Percentiles rank a stretch among this genome's conserved stretches.
These are phyloP conservation scores for Aleiodes alternator DNA, from an alignment of 2,888 invertebrate genomes.

Conservation along the genomic window DNA sequence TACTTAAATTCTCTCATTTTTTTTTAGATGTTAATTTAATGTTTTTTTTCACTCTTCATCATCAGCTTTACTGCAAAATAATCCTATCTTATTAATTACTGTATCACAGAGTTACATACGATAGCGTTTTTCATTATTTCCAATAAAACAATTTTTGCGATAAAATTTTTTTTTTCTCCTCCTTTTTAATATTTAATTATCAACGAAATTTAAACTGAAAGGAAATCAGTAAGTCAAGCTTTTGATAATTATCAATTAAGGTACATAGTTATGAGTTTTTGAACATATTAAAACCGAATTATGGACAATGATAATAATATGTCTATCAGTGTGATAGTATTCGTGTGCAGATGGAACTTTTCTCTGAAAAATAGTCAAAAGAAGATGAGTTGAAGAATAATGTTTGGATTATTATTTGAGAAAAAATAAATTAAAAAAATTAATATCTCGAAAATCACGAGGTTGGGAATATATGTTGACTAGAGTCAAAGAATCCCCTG, in stretches of 20 bases:
- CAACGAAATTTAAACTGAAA: slow-evolving; percentile 1
- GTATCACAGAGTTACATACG: slow-evolving; percentile 75
- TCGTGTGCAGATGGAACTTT: too few relatives aligned
- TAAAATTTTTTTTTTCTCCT: background rate
- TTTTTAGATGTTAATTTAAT: slow-evolving; percentile 35
- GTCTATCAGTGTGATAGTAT: background rate
- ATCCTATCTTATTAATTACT: slow-evolving; percentile 74
- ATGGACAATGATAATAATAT: background rate
- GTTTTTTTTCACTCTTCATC: slow-evolving; percentile 42
- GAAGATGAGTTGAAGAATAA: too few relatives aligned
- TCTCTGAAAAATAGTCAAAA: too few relatives aligned
- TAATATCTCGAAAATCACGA: too few relatives aligned
- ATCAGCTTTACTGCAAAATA: slow-evolving; percentile 67
- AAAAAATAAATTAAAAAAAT: too few relatives aligned
- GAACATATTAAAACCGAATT: background rate
- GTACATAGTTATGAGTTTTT: too few relatives aligned
- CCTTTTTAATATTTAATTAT: background rate
- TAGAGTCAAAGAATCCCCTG: too few relatives aligned
- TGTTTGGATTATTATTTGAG: too few relatives aligned
- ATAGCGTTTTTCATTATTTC: slow-evolving; percentile 67
- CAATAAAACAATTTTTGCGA: slow-evolving; percentile 52
- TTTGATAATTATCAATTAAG: background rate
- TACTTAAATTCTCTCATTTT: slow-evolving; percentile 34
- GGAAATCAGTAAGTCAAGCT: slow-evolving; percentile 9
- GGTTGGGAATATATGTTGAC: too few relatives aligned